Evolutionary conservation across 2,797 vertebrate species (phyloP), one percentile per base, ranked within the genome.

Genomic region (Sebastes hubbsi): DNA sequence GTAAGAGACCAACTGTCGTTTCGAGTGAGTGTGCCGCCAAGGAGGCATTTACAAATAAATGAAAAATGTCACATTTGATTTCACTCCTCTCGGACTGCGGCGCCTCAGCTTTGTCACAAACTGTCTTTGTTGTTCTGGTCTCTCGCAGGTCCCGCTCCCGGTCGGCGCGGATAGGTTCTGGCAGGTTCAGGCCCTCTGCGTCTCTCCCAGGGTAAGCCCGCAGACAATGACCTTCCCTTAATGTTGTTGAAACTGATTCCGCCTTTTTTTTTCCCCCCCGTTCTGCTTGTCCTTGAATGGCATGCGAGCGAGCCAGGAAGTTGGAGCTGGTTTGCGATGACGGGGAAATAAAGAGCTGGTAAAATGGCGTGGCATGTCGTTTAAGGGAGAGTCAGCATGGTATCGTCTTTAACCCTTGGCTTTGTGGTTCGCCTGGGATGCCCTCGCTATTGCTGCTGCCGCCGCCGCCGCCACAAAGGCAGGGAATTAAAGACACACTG

Each of bases 11-110:
- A 92, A 96, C 96, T 98, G 97, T 98, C 97, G 72, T 97, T 97
- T 96, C 97, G 95, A 97, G 96, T 98, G 97, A 98, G 95, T 94
- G 90, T 96, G 89, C 95, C 96, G 96, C 97, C 97, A 96, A 96
- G 96, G 96, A 98, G 95, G 95, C 97, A 98, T 99, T 99, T 99
- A 99, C 97, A 99, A 98, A 99, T 99, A 99, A 99, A 99, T 99
- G 97, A 99, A 99, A 99, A 99, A 98, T 98, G 98, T 98, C 98
- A 99, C 97, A 98, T 97, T 97, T 97, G 97, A 98, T 99, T 98
- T 97, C 90, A 93, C 94, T 97, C 90, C 92, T 96, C 96, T 90
- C 72, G 79, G 95, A 96, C 91, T 90, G 94, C 92, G 87, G 91
- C 70, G 81, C 96, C 97, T 97, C 97, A 97, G 96, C 96, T 97